These are phyloP conservation scores for Rhynchotus rufescens DNA, from an alignment of 2,797 vertebrate species.

Conservation along the genomic window DNA sequence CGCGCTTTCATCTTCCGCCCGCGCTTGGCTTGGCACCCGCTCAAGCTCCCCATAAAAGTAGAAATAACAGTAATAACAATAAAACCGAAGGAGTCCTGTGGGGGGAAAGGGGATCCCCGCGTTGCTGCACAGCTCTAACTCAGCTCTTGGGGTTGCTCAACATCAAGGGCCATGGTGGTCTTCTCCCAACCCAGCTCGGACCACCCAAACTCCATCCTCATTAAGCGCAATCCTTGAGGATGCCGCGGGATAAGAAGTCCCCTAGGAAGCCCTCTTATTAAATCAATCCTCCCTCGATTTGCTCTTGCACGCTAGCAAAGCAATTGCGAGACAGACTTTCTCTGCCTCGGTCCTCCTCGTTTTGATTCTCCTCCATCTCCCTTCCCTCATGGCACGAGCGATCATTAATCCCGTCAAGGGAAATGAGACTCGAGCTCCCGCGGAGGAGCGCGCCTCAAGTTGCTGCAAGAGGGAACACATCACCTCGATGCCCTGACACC, in stretches of 20 bases:
- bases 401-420: conserved; percentile 41
- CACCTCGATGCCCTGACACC: conserved; percentile 22
- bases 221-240: neutral
- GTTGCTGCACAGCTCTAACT: neutral
- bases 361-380: conserved; percentile 37
- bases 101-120: fast-evolving
- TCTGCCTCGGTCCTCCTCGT: neutral
- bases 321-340: conserved; percentile 6
- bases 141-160: neutral
- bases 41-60: neutral
- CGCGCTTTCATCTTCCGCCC: neutral
- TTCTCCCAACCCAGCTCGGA: neutral
- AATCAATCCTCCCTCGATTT: neutral
- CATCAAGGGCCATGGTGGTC: fast-evolving
- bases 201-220: neutral
- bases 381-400: neutral
- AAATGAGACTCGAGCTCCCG: conserved; percentile 46
- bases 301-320: neutral
- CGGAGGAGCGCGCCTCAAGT: conserved; percentile 3
- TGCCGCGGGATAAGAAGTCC: fast-evolving
- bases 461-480: conserved; percentile 36
- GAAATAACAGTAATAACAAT: neutral
- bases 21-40: neutral
- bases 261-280: neutral
- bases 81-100: neutral